Evolutionary conservation across 2,888 invertebrate genomes (phyloP).

Genomic region (Netelia virgata): DNA sequence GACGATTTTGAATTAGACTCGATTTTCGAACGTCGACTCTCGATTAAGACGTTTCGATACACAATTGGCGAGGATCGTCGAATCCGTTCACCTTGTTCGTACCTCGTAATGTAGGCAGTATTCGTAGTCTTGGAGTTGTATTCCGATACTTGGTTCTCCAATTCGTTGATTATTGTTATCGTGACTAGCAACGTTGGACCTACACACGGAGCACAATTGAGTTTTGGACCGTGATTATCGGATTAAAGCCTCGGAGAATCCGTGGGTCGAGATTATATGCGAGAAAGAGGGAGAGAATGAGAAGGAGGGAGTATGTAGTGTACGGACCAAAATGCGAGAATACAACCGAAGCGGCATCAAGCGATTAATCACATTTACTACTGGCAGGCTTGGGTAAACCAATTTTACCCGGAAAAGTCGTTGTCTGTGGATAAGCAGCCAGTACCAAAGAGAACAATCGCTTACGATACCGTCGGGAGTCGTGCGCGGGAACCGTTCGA

Average conservation of each 20-base stretch:
- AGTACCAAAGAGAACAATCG: slow-evolving; percentile 59
- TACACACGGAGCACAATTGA: slow-evolving; percentile 76
- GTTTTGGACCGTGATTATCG: slow-evolving; percentile 79
- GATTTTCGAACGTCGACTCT: not conserved
- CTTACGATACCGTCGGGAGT: slow-evolving; percentile 59
- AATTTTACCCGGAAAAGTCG: slow-evolving; percentile 81
- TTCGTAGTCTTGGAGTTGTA: slow-evolving; percentile 3
- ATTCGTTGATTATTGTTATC: slow-evolving; percentile 29
- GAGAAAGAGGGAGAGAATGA: slow-evolving; percentile 13
- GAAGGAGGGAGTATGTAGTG: slow-evolving; percentile 42
- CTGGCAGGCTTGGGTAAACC: slow-evolving; percentile 74
- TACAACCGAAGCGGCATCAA: slow-evolving; percentile 73
- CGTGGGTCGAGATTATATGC: slow-evolving; percentile 38
- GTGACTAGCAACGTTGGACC: slow-evolving; percentile 33
- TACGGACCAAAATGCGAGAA: slow-evolving; percentile 64
- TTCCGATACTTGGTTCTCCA: slow-evolving; percentile 22
- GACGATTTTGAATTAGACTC: too few relatives aligned
- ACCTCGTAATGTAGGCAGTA: slow-evolving; percentile 1
- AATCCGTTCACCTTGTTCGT: not conserved
- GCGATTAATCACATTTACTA: slow-evolving; percentile 81
- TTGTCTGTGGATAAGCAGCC: slow-evolving; percentile 79
- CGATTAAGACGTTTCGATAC: not conserved
- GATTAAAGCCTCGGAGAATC: slow-evolving; percentile 76
- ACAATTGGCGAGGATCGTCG: not conserved
- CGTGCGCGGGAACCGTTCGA: slow-evolving; percentile 53